phyloP scores from a whole-genome alignment of 1,140 invertebrate species.

The Drosophila novamexicana region DNA sequence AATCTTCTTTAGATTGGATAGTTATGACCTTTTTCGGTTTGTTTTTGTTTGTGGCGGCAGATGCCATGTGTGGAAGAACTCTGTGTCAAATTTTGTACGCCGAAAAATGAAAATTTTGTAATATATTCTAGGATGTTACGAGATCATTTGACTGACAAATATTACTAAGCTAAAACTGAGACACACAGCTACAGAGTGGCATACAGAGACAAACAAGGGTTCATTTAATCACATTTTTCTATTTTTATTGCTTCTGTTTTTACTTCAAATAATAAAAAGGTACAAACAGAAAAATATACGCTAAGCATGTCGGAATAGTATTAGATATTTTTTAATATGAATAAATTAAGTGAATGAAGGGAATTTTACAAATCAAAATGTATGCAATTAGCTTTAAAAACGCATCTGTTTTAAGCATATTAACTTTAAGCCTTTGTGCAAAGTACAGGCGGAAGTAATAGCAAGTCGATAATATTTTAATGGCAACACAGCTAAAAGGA shows the following conservation, averaged over 20 bases:
- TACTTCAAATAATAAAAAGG: too few relatives aligned
- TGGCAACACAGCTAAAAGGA: not conserved
- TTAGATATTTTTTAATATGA: too few relatives aligned
- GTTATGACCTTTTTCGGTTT: slow-evolving; percentile 52
- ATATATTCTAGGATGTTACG: not conserved
- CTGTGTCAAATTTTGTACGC: slow-evolving; percentile 11
- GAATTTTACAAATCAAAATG: too few relatives aligned
- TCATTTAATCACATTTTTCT: too few relatives aligned
- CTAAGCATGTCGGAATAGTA: too few relatives aligned
- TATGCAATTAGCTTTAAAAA: too few relatives aligned
- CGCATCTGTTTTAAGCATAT: too few relatives aligned
- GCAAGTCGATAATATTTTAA: not conserved
- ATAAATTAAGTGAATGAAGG: too few relatives aligned
- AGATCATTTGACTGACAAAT: slow-evolving; percentile 5
- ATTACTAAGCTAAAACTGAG: not conserved
- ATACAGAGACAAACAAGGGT: too few relatives aligned
- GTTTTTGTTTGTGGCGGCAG: slow-evolving; percentile 9
- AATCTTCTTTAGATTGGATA: slow-evolving; percentile 86
- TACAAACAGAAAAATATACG: too few relatives aligned
- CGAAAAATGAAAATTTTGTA: slow-evolving; percentile 10
- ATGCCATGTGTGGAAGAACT: slow-evolving; percentile 40
- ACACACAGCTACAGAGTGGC: not conserved
- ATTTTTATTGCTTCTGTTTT: too few relatives aligned
- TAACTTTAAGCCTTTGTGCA: too few relatives aligned
- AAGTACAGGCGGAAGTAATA: not conserved